Evolutionary conservation across 2,797 vertebrate species (phyloP), one percentile per base, ranked within the genome.

Genomic region (Microctenopoma steveboyesi): DNA sequence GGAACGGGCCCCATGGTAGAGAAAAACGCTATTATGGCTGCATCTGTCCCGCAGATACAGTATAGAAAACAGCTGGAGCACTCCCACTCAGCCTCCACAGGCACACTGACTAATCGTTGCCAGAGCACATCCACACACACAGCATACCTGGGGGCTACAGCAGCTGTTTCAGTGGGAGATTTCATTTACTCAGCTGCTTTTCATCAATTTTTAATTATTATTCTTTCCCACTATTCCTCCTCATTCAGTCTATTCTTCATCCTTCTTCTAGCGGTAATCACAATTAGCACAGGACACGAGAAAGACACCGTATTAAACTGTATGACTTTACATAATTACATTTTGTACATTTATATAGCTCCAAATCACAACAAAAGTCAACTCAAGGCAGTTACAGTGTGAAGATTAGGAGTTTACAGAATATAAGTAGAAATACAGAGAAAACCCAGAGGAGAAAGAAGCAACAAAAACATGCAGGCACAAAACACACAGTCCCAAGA

Each of bases 131-230:
- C n/a, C n/a, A 28, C 37, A 42, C 66, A 62, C 22, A 22, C 57
- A 18, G 47, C 61, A 56, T 45, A 52, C 47, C 60, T 51, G 63
- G 18, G 54, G 55, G 12, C 53, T 66, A 28, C 22, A 54, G 51
- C 81, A 85, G 83, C 66, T 82, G 76, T 72, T 85, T 46, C 59
- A 79, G 47, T 6, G 5, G 51, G 69, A 61, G 74, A 55, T 59
- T 84, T 80, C 68, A 74, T 76, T 75, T 64, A 64, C 62, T 79
- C 74, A 72, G 52, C 72, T 65, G 69, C 78, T 77, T 76, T 64
- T 64, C 63, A 86, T 83, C 3, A 14, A 72, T 69, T 73, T 85
- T 72, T 71, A 60, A 80, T 76, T 52, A 46, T 68, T 70, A 48
- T 6, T 58, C 13, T 54, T 28, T 10, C 35, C 7, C 11, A 37